These are phyloP conservation scores for Drosophila nr. perissopoda DNA, from an alignment of 2,888 invertebrate genomes.

Conservation along the genomic window DNA sequence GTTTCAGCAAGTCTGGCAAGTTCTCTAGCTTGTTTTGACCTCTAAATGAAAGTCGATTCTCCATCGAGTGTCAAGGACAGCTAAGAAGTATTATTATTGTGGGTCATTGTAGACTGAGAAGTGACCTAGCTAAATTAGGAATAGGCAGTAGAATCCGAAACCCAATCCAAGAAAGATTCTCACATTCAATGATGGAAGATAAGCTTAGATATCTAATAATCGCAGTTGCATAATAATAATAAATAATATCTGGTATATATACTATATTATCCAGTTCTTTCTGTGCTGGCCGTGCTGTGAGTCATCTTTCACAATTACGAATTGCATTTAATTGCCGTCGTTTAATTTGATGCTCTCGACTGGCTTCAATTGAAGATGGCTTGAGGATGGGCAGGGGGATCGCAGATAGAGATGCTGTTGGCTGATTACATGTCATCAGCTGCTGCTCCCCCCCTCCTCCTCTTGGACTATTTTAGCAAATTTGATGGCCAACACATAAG, in stretches of 20 bases:
- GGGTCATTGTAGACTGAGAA: neutral
- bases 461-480: slow-evolving; percentile 57
- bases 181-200: neutral
- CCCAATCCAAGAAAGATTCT: neutral
- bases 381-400: neutral
- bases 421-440: slow-evolving; percentile 13
- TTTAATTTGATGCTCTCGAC: slow-evolving; percentile 58
- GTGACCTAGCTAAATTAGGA: neutral
- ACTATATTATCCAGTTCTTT: neutral
- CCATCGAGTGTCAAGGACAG: neutral
- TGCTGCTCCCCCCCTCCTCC: neutral
- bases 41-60: neutral
- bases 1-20: neutral
- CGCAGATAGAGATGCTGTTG: neutral
- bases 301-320: slow-evolving; percentile 48
- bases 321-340: slow-evolving; percentile 63
- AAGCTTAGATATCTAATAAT: neutral
- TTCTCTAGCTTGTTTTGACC: neutral
- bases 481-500: slow-evolving; percentile 61
- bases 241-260: neutral
- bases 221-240: neutral
- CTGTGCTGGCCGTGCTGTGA: slow-evolving; percentile 31
- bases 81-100: neutral
- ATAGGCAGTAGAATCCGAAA: neutral
- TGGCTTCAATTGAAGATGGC: slow-evolving; percentile 47